phyloP scores from a whole-genome alignment of 2,113 vertebrate species.

The Proterorhinus semilunaris region DNA sequence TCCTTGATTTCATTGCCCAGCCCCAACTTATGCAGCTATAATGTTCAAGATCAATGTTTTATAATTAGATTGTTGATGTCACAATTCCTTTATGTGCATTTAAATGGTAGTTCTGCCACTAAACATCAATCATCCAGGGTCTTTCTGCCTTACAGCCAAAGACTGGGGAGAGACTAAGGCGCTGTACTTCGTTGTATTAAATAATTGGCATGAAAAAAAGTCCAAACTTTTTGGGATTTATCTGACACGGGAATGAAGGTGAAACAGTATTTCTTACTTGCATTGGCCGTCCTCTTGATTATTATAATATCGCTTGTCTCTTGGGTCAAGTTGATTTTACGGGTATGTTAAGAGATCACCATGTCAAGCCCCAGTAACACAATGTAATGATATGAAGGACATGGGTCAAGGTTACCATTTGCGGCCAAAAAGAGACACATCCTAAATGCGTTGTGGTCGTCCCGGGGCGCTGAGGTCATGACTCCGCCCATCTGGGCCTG shows the following conservation, averaged over 20 bases:
- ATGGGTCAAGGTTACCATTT: conserved; percentile 63
- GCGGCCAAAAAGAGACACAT: conserved; percentile 28
- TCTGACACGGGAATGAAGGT: conserved; percentile 21
- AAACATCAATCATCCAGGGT: too few species aligned
- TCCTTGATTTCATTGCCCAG: too few species aligned
- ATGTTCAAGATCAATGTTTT: too few species aligned
- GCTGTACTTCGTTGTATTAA: too few species aligned
- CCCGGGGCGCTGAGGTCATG: conserved; percentile 57
- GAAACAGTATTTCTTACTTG: conserved; percentile 39
- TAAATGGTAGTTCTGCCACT: too few species aligned
- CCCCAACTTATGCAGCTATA: too few species aligned
- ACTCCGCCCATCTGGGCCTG: conserved; percentile 56
- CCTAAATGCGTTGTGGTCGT: conserved; percentile 28
- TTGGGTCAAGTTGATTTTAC: conserved; percentile 45
- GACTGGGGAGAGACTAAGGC: too few species aligned
- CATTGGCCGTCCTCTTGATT: conserved; percentile 42
- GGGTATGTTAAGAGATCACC: conserved; percentile 56
- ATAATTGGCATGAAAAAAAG: not conserved
- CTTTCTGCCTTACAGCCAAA: too few species aligned
- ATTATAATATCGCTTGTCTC: conserved; percentile 29
- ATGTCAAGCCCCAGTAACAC: conserved; percentile 49
- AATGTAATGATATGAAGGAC: conserved; percentile 50
- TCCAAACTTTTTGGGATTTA: not conserved
- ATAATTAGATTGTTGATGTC: too few species aligned
- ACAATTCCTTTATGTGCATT: too few species aligned